Evolutionary conservation across 2,888 invertebrate species (phyloP).

Genomic region (Drosophila pseudotalamancana): DNA sequence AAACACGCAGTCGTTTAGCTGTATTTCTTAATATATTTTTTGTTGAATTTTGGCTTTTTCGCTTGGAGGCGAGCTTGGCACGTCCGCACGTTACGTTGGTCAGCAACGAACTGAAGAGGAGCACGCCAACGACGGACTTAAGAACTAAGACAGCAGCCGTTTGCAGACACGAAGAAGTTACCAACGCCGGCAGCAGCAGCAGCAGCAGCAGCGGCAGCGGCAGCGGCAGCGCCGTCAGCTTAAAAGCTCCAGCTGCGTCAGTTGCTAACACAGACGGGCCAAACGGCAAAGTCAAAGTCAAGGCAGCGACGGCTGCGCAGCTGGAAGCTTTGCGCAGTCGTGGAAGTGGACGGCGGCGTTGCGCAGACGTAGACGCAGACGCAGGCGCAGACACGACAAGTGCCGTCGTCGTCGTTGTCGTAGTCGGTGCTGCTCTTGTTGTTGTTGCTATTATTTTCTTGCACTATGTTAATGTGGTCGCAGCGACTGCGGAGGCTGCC

Average conservation of each 20-base stretch:
- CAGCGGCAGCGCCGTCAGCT: conserved; percentile 45
- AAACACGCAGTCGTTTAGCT: conserved; percentile 39
- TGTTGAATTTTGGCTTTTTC: conserved; percentile 10
- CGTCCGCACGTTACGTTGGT: conserved; percentile 84
- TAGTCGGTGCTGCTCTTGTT: conserved; percentile 15
- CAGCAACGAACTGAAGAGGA: conserved; percentile 85
- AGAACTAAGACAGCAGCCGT: conserved; percentile 82
- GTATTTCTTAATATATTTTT: conserved; percentile 12
- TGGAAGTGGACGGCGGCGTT: conserved; percentile 19
- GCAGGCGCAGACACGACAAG: conserved; percentile 68
- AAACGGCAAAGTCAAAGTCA: conserved; percentile 76
- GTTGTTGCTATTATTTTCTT: conserved; percentile 49
- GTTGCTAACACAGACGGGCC: conserved; percentile 20
- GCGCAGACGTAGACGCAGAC: conserved; percentile 41
- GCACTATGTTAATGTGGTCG: conserved; percentile 56
- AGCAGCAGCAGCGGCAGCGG: conserved; percentile 30
- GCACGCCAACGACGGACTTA: conserved; percentile 84
- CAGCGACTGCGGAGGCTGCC: conserved; percentile 31
- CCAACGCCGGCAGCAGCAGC: conserved; percentile 49
- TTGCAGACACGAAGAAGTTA: conserved; percentile 72
- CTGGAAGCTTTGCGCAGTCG: conserved; percentile 52
- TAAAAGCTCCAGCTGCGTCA: conserved; percentile 55
- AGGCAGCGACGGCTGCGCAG: conserved; percentile 48
- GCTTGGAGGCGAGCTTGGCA: conserved; percentile 70
- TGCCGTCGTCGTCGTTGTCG: conserved; percentile 54